Evolutionary conservation across 2,888 invertebrate genomes (phyloP).

Genomic region (Parnassius orleans): DNA sequence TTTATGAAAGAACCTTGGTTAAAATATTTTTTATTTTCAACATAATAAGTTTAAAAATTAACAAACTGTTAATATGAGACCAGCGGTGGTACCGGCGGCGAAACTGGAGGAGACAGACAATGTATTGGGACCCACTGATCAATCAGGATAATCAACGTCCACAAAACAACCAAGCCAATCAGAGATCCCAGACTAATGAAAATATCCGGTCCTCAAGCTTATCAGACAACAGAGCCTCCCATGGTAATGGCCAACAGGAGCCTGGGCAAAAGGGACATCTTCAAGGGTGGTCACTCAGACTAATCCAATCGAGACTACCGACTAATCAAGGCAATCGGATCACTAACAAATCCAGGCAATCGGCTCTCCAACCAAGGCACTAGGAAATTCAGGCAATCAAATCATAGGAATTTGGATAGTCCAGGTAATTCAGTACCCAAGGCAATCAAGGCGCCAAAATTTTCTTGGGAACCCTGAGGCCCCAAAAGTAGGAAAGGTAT

Average conservation of each 20-base stretch:
- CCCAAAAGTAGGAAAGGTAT: conserved; percentile 19
- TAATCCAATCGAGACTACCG: not conserved
- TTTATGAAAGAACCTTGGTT: too few relatives aligned
- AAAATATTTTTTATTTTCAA: too few relatives aligned
- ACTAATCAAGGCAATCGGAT: too few relatives aligned
- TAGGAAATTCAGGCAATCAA: too few relatives aligned
- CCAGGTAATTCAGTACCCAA: not conserved
- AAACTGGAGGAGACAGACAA: not conserved
- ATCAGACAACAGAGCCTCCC: conserved; percentile 12
- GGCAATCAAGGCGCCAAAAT: too few relatives aligned
- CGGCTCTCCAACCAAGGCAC: not conserved
- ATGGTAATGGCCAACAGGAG: conserved; percentile 33
- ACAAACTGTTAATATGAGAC: conserved; percentile 4
- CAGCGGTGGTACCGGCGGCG: not conserved
- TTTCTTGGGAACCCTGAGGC: conserved; percentile 16
- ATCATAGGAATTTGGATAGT: not conserved
- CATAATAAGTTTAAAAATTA: too few relatives aligned
- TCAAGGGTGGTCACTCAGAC: too few relatives aligned
- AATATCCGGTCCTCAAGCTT: too few relatives aligned
- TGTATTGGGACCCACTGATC: not conserved
- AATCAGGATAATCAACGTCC: not conserved
- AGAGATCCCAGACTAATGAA: conserved; percentile 15
- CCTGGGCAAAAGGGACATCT: too few relatives aligned
- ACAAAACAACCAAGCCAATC: not conserved
- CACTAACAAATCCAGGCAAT: not conserved